These are phyloP conservation scores for Chloroceryle inda DNA, from an alignment of 2,797 vertebrate genomes.

Conservation along the genomic window DNA sequence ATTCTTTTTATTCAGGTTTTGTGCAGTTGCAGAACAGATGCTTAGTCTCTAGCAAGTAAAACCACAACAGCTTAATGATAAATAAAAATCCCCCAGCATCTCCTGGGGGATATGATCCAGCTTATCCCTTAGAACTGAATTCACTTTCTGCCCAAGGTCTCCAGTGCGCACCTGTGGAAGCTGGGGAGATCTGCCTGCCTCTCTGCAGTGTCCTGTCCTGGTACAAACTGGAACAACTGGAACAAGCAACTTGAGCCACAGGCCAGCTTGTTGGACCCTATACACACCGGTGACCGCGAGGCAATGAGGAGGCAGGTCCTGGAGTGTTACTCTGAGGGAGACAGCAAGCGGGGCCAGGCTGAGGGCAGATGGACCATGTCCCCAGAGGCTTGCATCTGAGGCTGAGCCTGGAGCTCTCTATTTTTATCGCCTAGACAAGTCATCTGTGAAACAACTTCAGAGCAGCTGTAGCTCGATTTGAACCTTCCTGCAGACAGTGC, in stretches of 20 bases:
- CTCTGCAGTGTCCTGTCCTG: background rate
- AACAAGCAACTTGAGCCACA: background rate
- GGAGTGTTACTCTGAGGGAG: accelerated
- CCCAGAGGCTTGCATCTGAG: accelerated
- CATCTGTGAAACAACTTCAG: background rate
- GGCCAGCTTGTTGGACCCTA: background rate
- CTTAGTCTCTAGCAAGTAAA: background rate
- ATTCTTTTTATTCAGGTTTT: background rate
- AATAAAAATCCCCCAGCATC: background rate
- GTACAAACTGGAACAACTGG: background rate
- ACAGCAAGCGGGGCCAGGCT: background rate
- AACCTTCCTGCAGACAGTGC: background rate
- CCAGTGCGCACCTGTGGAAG: accelerated
- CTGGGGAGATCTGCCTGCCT: background rate
- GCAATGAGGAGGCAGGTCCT: background rate
- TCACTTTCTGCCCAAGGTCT: accelerated
- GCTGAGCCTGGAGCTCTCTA: background rate
- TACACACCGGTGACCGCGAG: accelerated
- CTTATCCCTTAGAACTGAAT: background rate
- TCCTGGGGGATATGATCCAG: background rate
- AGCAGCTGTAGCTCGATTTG: background rate
- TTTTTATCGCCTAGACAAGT: background rate
- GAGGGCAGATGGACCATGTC: background rate
- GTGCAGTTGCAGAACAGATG: background rate
- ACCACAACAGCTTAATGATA: background rate